Conservation (phyloP, 1,140 invertebrate species). For the Dysdera silvatica region DNA sequence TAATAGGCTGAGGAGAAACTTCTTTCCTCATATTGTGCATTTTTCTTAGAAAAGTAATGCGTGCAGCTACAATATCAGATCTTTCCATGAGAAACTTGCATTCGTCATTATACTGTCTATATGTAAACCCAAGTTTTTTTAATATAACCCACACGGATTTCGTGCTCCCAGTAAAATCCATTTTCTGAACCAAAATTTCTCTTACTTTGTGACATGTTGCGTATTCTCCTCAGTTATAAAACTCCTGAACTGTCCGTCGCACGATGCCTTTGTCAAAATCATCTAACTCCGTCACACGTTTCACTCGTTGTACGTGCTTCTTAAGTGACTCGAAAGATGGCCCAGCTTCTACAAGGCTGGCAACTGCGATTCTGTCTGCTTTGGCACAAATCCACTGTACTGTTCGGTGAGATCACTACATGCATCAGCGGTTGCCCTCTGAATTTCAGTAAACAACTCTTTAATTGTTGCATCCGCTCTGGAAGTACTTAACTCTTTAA, state of each 20-base stretch:
- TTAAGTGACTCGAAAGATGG: neutral
- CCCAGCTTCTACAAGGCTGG: no score
- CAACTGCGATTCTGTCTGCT: no score
- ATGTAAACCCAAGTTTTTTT: neutral
- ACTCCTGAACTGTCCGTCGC: neutral
- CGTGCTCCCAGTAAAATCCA: neutral
- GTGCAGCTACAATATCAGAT: neutral
- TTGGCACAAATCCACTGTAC: no score
- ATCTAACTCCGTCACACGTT: neutral
- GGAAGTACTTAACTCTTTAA: no score
- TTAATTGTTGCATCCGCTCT: no score
- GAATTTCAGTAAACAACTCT: no score
- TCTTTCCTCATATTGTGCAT: neutral
- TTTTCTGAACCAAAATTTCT: neutral
- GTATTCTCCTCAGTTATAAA: neutral
- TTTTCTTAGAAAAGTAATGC: neutral
- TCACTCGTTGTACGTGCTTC: neutral
- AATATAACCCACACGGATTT: neutral
- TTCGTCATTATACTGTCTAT: neutral
- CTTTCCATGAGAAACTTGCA: neutral
- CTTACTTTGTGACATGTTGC: no score
- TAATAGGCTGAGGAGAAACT: neutral
- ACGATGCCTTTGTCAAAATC: no score
- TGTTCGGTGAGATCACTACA: no score
- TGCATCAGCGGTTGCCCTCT: no score